These are phyloP conservation scores for Trachelus iudaicus DNA, from an alignment of 2,888 invertebrate species.

Conservation along the genomic window DNA sequence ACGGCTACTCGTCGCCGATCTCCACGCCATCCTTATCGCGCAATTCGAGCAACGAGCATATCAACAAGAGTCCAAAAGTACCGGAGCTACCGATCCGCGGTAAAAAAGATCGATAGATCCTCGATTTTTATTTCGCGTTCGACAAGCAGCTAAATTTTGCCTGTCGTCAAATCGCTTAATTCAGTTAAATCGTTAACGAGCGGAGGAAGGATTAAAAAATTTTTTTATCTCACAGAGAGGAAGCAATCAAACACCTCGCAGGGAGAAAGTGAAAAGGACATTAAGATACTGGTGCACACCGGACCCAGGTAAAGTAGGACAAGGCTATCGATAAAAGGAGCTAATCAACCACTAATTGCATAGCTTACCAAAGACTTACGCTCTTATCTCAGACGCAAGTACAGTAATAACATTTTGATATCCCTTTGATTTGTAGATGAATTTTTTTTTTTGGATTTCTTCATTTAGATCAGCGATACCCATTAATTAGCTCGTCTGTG, in stretches of 20 bases:
- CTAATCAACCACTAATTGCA: conserved; percentile 40
- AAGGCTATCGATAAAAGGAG: conserved; percentile 24
- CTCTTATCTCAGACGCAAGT: not conserved
- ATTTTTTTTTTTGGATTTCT: not conserved
- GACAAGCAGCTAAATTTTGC: not conserved
- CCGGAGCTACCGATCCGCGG: conserved; percentile 38
- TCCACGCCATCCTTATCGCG: conserved; percentile 69
- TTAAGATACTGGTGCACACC: conserved; percentile 41
- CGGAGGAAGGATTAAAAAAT: not conserved
- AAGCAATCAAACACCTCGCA: conserved; percentile 45
- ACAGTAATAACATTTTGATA: not conserved
- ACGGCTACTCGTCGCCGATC: conserved; percentile 60
- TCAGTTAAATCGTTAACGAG: not conserved
- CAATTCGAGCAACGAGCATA: conserved; percentile 58
- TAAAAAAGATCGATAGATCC: conserved; percentile 4
- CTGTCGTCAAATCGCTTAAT: not conserved
- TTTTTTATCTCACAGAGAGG: conserved; percentile 45
- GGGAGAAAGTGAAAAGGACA: conserved; percentile 58
- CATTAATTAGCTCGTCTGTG: not conserved
- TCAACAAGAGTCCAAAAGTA: conserved; percentile 49
- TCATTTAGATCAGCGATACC: not conserved
- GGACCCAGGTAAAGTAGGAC: conserved; percentile 58
- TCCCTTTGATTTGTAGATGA: too few species aligned
- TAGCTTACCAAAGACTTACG: not conserved
- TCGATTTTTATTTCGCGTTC: too few species aligned